Evolutionary conservation across 2,888 invertebrate species (phyloP).

Genomic region (Dyspetes luteomarginatus): DNA sequence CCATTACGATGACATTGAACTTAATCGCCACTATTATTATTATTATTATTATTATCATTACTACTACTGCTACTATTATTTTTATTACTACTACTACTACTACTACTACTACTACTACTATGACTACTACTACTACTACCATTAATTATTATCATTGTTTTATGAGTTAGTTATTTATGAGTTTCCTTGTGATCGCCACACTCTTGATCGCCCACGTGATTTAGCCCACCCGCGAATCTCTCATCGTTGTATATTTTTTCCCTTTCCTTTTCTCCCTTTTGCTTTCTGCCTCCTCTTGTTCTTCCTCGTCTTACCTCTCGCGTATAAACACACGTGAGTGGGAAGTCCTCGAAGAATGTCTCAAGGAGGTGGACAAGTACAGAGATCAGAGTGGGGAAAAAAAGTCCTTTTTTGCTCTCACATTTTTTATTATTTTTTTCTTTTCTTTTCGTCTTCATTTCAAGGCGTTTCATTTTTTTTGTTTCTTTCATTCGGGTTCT

Average conservation of each 20-base stretch:
- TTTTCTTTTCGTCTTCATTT: conserved; percentile 33
- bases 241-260: conserved; percentile 53
- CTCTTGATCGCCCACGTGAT: conserved; percentile 73
- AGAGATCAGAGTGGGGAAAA: conserved; percentile 45
- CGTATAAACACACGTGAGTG: conserved; percentile 53
- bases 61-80: conserved; percentile 46
- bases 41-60: conserved; percentile 44
- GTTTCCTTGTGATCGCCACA: conserved; percentile 77
- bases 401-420: conserved; percentile 64
- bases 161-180: conserved; percentile 78
- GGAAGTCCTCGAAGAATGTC: conserved; percentile 63
- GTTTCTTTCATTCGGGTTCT: conserved; percentile 58
- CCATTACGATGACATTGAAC: conserved; percentile 73
- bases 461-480: conserved; percentile 19
- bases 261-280: conserved; percentile 37
- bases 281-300: conserved; percentile 19
- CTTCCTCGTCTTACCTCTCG: conserved; percentile 44
- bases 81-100: conserved; percentile 64
- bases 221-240: conserved; percentile 52
- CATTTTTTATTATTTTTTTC: conserved; percentile 49
- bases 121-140: conserved; percentile 64
- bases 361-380: conserved; percentile 55
- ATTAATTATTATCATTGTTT: conserved; percentile 74
- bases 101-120: conserved; percentile 63
- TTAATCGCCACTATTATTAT: conserved; percentile 71